Evolutionary conservation across 53 echinoderm and acorn worm genomes (phyloP), one percentile per base, ranked within the genome.

Genomic region (Crossaster papposus): DNA sequence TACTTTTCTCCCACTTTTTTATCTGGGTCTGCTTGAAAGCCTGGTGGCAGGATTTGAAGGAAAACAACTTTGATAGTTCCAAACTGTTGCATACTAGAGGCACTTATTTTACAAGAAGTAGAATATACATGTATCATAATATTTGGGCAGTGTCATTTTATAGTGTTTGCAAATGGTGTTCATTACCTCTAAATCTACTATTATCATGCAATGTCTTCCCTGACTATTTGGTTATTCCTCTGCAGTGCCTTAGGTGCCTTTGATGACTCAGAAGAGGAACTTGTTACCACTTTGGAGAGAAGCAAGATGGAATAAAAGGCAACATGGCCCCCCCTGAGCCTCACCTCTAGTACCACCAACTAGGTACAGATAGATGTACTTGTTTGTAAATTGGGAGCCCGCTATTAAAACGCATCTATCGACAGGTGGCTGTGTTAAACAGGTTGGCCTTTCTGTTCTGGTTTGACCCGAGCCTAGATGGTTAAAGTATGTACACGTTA

Each of bases 181-280:
- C n/a, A n/a, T n/a, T n/a, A n/a, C n/a, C n/a, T n/a, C n/a, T n/a
- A 58, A 58, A 58, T 58, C 14, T 20, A 58, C 58, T 58, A 2
- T 20, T 4, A 20, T 58, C 58, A 58, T 18, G 7, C 6, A 58
- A 17, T 58, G 7, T 15, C 58, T 20, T 14, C 13, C 74, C 30
- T 33, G 4, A 44, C 31, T 11, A 44, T 33, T 17, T 79, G 23
- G 5, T 71, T 35, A 23, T 87, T 77, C 35, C 32, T 38, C 23
- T 54, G 3, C 91, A 97, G 97, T 77, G 97, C 97, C 52, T 83
- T 97, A 28, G 91, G 89, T 78, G 94, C 91, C 63, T 94, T 97
- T 83, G 95, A 94, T 92, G 97, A 97, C 68, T 97, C 97, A 3
- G 97, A 97, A 34, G 97, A 97, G 37, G 97, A 97, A 36, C 86